These are phyloP conservation scores for Gopherus evgoodei DNA, from an alignment of 2,113 vertebrate genomes.

Conservation along the genomic window DNA sequence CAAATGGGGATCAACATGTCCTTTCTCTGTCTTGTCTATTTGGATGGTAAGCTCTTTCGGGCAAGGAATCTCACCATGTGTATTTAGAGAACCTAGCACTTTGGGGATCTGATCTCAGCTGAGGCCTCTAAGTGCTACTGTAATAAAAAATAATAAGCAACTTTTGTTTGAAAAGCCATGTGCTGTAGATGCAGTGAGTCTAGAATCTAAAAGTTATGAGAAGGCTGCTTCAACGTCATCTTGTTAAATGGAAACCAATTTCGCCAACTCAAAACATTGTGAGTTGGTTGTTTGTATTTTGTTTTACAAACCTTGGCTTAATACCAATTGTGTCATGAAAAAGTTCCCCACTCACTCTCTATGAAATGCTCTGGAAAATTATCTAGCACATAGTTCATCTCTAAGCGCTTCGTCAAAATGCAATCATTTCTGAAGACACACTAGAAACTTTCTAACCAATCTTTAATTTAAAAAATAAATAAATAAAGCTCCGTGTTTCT, in stretches of 20 bases:
- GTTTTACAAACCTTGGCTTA: conserved; percentile 73
- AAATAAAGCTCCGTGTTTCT: conserved; percentile 1
- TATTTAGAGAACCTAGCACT: neutral
- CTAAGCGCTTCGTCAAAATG: conserved; percentile 68
- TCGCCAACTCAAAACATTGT: conserved; percentile 67
- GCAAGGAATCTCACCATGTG: neutral
- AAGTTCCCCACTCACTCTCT: conserved; percentile 40
- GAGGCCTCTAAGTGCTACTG: neutral
- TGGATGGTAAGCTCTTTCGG: neutral
- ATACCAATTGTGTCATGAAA: conserved; percentile 69
- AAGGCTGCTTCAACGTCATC: conserved; percentile 52
- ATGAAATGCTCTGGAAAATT: conserved; percentile 73
- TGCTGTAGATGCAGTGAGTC: conserved; percentile 18
- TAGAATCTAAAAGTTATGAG: conserved; percentile 56
- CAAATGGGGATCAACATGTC: neutral
- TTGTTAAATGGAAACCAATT: conserved; percentile 72
- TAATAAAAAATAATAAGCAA: neutral
- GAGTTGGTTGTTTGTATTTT: conserved; percentile 58
- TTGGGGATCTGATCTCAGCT: neutral
- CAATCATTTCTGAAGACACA: conserved; percentile 70
- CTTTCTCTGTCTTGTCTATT: fast-evolving
- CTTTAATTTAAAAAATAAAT: conserved; percentile 29
- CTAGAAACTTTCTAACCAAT: conserved; percentile 52
- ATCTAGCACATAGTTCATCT: conserved; percentile 69
- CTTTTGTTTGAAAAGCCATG: neutral